Base-by-base conservation (phyloP, 2,888 invertebrate species). In the Polyploca ridens region DNA sequence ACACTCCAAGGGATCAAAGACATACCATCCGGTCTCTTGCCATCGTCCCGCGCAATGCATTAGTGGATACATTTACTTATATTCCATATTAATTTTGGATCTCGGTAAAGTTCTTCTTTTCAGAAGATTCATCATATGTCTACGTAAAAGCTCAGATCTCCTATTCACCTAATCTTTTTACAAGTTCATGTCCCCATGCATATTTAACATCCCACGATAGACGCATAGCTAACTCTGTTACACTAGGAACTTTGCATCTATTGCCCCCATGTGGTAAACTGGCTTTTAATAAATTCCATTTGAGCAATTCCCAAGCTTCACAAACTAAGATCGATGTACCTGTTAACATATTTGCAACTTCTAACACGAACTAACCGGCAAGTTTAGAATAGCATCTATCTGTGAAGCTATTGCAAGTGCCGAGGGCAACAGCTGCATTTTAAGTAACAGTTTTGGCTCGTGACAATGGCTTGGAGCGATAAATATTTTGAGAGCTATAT, bases 321-420 rank as follows among this genome's bases (percentile, higher is more conserved):
- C 78, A 78, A 80, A 79, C 66, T 68, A 74, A 81, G 82, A 85
- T 86, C 81, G 83, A 87, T 87, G 83, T 78, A 84, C 82, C 83
- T 87, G 85, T 85, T 85, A 87, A 74, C 81, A 77, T 79, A 82
- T 80, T 82, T 77, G 78, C 74, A 80, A 78, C 74, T 79, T 71
- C 67, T 67, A 74, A 69, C 71, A 67, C 63, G 71, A 67, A 66
- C 65, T 62, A 66, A 19, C 63, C 57, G 58, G 62, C 59, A 71
- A 76, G 69, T 79, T 77, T 65, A 69, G 65, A 54, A 54, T n/a
- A 54, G 54, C 67, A 66, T 67, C 62, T 74, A 71, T 70, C 66
- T 68, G 68, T 69, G 63, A 57, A 68, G 62, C 64, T 65, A 63
- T 67, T 69, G 65, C 69, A 71, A 66, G 66, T 66, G 64, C 58